A percentile compares a stretch with the other conserved stretches of the same genome.
phyloP scores from a whole-genome alignment of 1,140 invertebrate genomes.

The Cryptotermes secundus region DNA sequence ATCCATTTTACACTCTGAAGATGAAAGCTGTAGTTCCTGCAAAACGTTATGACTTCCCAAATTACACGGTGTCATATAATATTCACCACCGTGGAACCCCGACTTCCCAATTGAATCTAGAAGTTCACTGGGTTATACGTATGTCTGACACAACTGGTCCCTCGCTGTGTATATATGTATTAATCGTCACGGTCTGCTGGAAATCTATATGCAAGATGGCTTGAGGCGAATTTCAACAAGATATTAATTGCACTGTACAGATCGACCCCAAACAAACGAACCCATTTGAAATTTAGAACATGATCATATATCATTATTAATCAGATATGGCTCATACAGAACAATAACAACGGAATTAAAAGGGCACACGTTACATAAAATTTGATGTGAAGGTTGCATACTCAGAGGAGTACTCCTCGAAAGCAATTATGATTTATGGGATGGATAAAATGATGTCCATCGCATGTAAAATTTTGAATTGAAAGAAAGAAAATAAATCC shows the following conservation, averaged over 20 bases:
- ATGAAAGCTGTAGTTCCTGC: too few species aligned
- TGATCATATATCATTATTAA: constrained; percentile 3
- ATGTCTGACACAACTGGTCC: too few species aligned
- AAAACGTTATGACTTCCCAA: too few species aligned
- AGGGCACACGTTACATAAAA: neutral
- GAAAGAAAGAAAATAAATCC: too few species aligned
- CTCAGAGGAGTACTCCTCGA: neutral
- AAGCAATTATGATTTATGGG: neutral
- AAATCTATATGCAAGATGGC: neutral
- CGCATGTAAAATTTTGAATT: too few species aligned
- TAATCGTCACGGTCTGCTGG: neutral
- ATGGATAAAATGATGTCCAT: neutral
- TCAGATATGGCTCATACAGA: neutral
- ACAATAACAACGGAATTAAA: neutral
- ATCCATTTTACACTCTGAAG: too few species aligned
- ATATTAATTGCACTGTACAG: neutral
- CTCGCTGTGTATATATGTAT: too few species aligned
- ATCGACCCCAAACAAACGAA: neutral
- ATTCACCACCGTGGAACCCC: too few species aligned
- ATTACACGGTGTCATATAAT: too few species aligned
- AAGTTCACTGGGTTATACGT: too few species aligned
- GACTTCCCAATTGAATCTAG: too few species aligned
- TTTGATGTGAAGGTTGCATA: neutral
- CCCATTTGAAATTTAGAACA: constrained; percentile 5
- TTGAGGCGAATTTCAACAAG: neutral